Base-by-base conservation (phyloP, 2,797 vertebrate genomes). In the Coranthus polyacanthus region DNA sequence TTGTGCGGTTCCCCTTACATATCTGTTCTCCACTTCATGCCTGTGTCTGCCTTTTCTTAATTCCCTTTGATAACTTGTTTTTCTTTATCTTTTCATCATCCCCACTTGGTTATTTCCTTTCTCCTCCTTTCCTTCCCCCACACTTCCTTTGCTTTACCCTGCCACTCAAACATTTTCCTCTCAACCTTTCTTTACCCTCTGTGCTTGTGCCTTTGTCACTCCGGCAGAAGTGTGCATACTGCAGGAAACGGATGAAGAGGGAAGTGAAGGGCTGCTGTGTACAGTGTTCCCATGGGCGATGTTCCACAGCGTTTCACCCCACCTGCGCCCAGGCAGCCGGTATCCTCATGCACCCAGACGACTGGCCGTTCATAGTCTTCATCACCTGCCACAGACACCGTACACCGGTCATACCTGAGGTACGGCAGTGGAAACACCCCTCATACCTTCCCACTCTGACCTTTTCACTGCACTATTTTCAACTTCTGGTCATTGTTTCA, bases 351-450 rank as follows among this genome's bases (percentile, higher is more conserved):
- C 95, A 99, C 81, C 96, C 97, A 0, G 97, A 98, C 0, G 98
- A 99, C 87, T 99, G 97, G 97, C 97, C 98, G 0, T 98, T 98
- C 38, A 94, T 98, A 5, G 96, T 99, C 83, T 98, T 94, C 85
- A 95, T 97, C 86, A 99, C 97, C 82, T 99, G 98, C 89, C 96
- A 95, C 84, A 93, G 96, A 60, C 98, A 99, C 86, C 96, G 88
- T 88, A 91, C 92, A 1, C 94, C 94, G 1, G 73, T 78, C 56
- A 89, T 95, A 32, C 89, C 94, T 63, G 96, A 98, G 96, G 97
- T 98, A 92, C 83, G 13, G 5, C 0, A n/a, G 0, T 0, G 8
- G 18, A 16, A 43, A 24, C 18, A 5, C 29, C 29, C 29, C 7
- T 32, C 1, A 32, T 3, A 32, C 7, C 45, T 22, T 12, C 45